phyloP scores from a whole-genome alignment of 1,140 invertebrate genomes.

The Brachionus calyciflorus region DNA sequence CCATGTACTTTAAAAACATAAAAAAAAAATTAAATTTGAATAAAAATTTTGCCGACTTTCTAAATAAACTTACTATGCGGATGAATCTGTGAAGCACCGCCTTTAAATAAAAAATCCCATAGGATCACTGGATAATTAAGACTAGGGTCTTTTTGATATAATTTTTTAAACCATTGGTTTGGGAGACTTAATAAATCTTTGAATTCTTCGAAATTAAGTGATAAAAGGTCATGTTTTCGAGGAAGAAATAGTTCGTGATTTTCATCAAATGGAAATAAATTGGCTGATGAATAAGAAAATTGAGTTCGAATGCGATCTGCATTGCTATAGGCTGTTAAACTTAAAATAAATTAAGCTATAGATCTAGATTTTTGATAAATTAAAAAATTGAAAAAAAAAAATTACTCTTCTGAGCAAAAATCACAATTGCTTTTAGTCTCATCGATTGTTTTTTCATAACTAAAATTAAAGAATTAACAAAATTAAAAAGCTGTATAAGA shows the following conservation, averaged over 20 bases:
- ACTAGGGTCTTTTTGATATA: constrained; percentile 48
- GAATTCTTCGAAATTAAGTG: constrained; percentile 56
- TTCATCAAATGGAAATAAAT: constrained; percentile 62
- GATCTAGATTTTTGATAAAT: not conserved
- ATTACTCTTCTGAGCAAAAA: constrained; percentile 56
- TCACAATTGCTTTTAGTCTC: constrained; percentile 53
- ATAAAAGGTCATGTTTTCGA: constrained; percentile 59
- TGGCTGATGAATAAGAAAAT: constrained; percentile 59
- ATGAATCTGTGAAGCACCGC: constrained; percentile 63
- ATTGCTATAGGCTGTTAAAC: constrained; percentile 55
- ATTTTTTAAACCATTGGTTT: constrained; percentile 54
- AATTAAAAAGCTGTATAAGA: constrained; percentile 45
- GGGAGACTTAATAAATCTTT: constrained; percentile 58
- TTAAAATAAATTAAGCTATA: not conserved
- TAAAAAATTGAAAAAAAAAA: not conserved
- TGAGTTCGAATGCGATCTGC: constrained; percentile 58
- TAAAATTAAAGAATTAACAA: constrained; percentile 49
- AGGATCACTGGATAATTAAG: constrained; percentile 58
- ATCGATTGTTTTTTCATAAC: constrained; percentile 50
- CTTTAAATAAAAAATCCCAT: constrained; percentile 62
- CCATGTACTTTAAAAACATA: constrained; percentile 54
- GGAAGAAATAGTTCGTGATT: constrained; percentile 61
- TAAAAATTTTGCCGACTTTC: not conserved
- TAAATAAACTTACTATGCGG: constrained; percentile 54
- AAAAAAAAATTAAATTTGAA: not conserved